Base-by-base conservation (phyloP, 2,113 vertebrate genomes). In the Columbina picui region DNA sequence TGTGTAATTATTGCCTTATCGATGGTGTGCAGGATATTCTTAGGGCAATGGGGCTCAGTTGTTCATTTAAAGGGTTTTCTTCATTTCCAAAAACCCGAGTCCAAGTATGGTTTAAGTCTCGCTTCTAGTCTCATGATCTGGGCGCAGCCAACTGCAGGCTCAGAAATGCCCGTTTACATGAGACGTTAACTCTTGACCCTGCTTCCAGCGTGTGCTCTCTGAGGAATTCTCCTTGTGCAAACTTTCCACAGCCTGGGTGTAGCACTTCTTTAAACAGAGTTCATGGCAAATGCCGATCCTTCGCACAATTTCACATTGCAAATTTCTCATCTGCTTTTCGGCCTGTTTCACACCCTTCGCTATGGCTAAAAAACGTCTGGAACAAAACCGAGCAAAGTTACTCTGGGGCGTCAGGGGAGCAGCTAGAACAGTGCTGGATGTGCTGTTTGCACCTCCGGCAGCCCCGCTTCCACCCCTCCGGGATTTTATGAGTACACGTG, bases 141-240 rank as follows among this genome's bases (percentile, higher is more conserved):
- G 47, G 39, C 71, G 27, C 70, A 60, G 90, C 86, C 87, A 73
- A 55, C 49, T 14, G 23, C 93, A 71, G 91, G 80, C 93, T 95
- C 94, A 67, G 73, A 52, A 94, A 38, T 92, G 90, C 73, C 88
- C 71, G 0, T 92, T 94, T 50, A 38, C 93, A 80, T 38, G 90
- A 90, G 87, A 34, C 49, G 29, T 83, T 93, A 32, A 64, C 93
- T 93, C 90, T 32, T 94, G 92, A 95, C 92, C 94, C 68, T 9
- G 3, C 93, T 94, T 80, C 55, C 92, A 96, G 82, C 2, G 0
- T 59, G 0, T 0, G 1, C 47, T 94, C 84, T 84, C 75, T 1
- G 3, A 96, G 94, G 95, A 96, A 90, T 95, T 94, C 83, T 90
- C 90, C 78, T 85, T 84, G 76, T 93, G 90, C 94, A 90, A 90